phyloP scores from a whole-genome alignment of 2,113 vertebrate genomes.

The Theristicus caerulescens region DNA sequence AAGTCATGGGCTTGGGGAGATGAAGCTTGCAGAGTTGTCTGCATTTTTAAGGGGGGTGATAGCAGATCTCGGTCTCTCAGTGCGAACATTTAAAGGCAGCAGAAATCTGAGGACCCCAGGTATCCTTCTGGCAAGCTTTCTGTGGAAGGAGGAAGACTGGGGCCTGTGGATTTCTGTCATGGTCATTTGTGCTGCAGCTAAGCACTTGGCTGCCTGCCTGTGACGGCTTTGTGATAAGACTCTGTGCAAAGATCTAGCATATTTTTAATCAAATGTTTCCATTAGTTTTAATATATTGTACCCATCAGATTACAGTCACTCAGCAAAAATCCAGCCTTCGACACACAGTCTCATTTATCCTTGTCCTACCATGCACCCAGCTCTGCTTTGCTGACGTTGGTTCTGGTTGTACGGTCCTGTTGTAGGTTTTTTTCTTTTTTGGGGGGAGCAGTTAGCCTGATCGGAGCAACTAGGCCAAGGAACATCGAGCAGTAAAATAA shows the following conservation, averaged over 20 bases:
- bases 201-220: neutral
- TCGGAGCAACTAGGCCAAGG: constrained; percentile 33
- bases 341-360: constrained; percentile 3
- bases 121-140: neutral
- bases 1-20: neutral
- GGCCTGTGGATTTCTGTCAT: neutral
- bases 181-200: neutral
- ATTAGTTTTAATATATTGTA: constrained; percentile 22
- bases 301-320: constrained; percentile 23
- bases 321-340: neutral
- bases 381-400: neutral
- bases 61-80: neutral
- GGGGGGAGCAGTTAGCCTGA: neutral
- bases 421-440: neutral
- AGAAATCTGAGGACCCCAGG: neutral
- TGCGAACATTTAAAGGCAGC: neutral
- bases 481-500: constrained; percentile 60
- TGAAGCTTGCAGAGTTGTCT: neutral
- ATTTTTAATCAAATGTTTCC: constrained; percentile 45
- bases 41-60: neutral
- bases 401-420: neutral
- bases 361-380: neutral
- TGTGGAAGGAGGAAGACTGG: neutral
- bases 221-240: neutral
- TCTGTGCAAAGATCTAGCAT: neutral